A percentile compares a stretch with the other conserved stretches of the same genome.
These are phyloP conservation scores for Antheraea yamamai DNA, from an alignment of 2,888 invertebrate genomes.

Conservation along the genomic window DNA sequence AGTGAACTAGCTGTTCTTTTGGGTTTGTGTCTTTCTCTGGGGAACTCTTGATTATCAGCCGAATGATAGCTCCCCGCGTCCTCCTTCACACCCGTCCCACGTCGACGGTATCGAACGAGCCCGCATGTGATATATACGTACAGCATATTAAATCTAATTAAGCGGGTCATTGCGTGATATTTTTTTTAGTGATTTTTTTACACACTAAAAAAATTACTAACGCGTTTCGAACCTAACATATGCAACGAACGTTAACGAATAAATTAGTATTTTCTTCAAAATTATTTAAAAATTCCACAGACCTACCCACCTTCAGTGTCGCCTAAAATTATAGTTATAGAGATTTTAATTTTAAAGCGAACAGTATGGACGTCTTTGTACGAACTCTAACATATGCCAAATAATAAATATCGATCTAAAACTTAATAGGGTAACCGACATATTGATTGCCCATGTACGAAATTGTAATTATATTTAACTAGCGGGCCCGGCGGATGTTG, in stretches of 20 bases:
- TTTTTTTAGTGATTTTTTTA: background rate
- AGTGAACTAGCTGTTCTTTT: constrained; percentile 53
- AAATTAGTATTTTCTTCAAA: no score
- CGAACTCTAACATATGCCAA: background rate
- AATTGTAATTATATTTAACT: background rate
- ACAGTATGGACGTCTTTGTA: background rate
- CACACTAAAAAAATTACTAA: background rate
- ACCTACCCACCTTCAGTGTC: no score
- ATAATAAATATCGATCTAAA: background rate
- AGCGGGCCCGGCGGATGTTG: no score
- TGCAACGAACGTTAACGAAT: background rate
- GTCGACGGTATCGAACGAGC: constrained; percentile 50
- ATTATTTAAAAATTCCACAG: no score
- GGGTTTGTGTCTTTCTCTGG: constrained; percentile 49
- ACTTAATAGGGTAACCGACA: background rate
- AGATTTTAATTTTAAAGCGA: background rate
- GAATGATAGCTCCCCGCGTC: constrained; percentile 48
- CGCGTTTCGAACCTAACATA: background rate
- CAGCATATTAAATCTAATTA: background rate
- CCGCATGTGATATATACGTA: constrained; percentile 45
- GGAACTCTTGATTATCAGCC: constrained; percentile 64
- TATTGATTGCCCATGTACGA: background rate
- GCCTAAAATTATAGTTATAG: no score
- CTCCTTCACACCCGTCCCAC: constrained; percentile 15
- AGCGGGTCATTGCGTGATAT: background rate